Base-by-base conservation (phyloP, 2,888 invertebrate genomes). In the Pantelozetes paolii region DNA sequence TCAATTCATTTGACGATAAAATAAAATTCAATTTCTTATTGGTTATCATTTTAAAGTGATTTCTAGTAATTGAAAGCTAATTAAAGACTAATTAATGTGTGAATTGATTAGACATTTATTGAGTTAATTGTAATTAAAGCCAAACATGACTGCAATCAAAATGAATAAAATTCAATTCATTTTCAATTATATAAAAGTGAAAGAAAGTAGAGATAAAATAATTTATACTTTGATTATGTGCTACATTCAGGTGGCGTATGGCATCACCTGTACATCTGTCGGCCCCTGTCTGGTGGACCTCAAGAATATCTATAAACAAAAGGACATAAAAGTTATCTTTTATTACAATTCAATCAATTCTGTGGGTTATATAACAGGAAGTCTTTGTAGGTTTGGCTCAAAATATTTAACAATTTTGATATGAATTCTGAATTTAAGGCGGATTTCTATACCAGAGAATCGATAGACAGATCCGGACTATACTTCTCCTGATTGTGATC, bases 341-440 rank as follows among this genome's bases (percentile, higher is more conserved):
- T 45, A 42, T 26, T 69, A 69, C 18, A 69, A 69, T 26, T 69
- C 69, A 69, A 69, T 69, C 26, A 69, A 69, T 45, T 69, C 69
- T 18, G 26, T 69, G 28, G 69, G 69, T 11, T 69, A 69, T 69
- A 45, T 69, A 13, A 23, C n/a, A 6, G 69, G 69, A n/a, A 45
- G 45, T 69, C 69, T 69, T 45, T 69, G 69, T 69, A 28, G 26
- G 69, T 69, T 18, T 20, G 20, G 23, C 3, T 20, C 13, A 40
- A 40, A 40, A 40, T 40, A 40, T 40, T 13, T 40, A 40, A 40
- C 40, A n/a, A n/a, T n/a, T n/a, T n/a, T n/a, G n/a, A n/a, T n/a
- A n/a, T n/a, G n/a, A 30, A 20, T 69, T 8, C 28, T 15, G 15
- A 26, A 42, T 69, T 69, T 36, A 69, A 69, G 69, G 40, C 23